phyloP scores from a whole-genome alignment of 2,888 invertebrate genomes.

The Xestia c-nigrum region DNA sequence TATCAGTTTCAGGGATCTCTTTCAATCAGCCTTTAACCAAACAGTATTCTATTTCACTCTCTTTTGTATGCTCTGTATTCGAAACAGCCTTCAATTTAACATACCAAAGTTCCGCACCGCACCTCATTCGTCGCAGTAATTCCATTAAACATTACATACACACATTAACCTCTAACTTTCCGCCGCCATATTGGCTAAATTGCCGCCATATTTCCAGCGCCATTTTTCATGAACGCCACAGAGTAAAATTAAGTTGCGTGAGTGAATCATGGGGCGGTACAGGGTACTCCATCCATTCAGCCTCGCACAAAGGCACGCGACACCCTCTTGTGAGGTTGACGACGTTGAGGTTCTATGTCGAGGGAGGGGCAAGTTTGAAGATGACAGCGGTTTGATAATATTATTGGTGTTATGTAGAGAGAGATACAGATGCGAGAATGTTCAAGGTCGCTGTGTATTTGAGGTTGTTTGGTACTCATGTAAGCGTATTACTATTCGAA shows the following conservation, averaged over 20 bases:
- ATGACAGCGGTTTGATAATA: conserved; percentile 42
- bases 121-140: conserved; percentile 27
- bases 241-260: conserved; percentile 64
- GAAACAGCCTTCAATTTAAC: conserved; percentile 7
- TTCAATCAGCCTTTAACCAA: conserved; percentile 17
- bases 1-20: conserved; percentile 35
- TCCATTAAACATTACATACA: conserved; percentile 20
- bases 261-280: conserved; percentile 59
- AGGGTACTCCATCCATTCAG: conserved; percentile 44
- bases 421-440: not conserved
- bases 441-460: conserved; percentile 3
- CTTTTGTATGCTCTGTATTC: conserved; percentile 31
- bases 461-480: not conserved
- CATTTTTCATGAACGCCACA: conserved; percentile 58
- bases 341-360: conserved; percentile 42
- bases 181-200: conserved; percentile 38
- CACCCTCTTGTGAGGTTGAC: conserved; percentile 70
- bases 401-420: not conserved
- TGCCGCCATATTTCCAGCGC: conserved; percentile 31
- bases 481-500: not conserved
- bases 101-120: conserved; percentile 7
- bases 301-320: conserved; percentile 63
- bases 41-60: conserved; percentile 10
- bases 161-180: conserved; percentile 40
- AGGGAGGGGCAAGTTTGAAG: conserved; percentile 37